Base-by-base conservation (phyloP, 64 coral and sea anemone genomes). In the Montipora capricornis region DNA sequence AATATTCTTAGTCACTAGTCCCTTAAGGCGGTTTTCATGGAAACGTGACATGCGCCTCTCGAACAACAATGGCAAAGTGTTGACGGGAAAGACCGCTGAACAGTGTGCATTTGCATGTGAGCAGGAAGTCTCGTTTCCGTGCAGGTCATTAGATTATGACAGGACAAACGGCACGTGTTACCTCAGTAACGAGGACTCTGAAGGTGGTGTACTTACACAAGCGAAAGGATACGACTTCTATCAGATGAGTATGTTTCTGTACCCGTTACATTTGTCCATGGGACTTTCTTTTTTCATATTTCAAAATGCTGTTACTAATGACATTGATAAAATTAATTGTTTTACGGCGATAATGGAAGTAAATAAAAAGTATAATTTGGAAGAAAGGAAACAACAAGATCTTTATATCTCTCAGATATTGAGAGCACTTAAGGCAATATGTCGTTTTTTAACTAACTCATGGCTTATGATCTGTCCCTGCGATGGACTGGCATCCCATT, bases 61-160 rank as follows among this genome's bases (percentile, higher is more conserved):
- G 49, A 64, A 77, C 44, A 90, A 95, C 55, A 66, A 95, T 57
- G 80, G 95, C 24, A 96, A 96, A 76, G 53, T 66, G 5, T 59
- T 99, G 48, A 5, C 70, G 4, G 58, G 86, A 4, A 88, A 85
- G 29, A 94, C 75, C 15, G 77, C 90, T 50, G 89, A 96, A 52
- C 73, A 94, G 58, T 99, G 98, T 62, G 98, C 98, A 17, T 50
- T 74, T 53, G 77, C 83, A 45, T 99, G 98, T 90, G 85, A 92
- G 15, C 47, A 57, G 55, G 98, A 99, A 58, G 20, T 73, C 11
- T 12, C 73, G 9, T 96, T 99, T 83, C 88, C 92, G 4, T 99
- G 98, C 49, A 90, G 98, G 85, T 99, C 98, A 2, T 99, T 96
- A 75, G 98, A 99, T 78, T 96, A 95, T 78, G 89, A 94, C n/a